Base-by-base conservation (phyloP, 2,888 invertebrate genomes). In the Hydrotaea diabolus region DNA sequence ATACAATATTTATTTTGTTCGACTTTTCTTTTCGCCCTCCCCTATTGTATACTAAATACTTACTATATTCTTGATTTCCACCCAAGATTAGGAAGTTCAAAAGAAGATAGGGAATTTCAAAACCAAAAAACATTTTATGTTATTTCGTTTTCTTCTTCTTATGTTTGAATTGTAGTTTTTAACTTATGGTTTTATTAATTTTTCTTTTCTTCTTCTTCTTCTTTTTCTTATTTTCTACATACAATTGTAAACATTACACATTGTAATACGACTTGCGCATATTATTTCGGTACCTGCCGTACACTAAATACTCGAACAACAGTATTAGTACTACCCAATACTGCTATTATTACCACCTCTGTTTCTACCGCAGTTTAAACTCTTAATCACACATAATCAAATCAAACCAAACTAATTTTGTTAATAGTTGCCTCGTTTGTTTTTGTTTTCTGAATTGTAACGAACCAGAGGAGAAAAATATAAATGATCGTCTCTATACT, bases 331-430 rank as follows among this genome's bases (percentile, higher is more conserved):
- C 21, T 69, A 46, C 69, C 69, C 23, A 69, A 43, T 69, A 69
- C 69, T 46, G 69, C 69, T 69, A 69, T 69, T 69, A 69, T 69
- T 23, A 69, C 69, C 69, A 69, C 69, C 19, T 69, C 69, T 46
- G 23, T 46, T 8, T 69, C 69, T 69, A 69, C 46, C 23, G 46
- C 69, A 46, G 69, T 69, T 69, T 69, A 69, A 66, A 8, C 21
- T 23, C 15, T 69, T 39, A 66, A 69, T 46, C 46, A 69, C 23
- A 23, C 11, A 55, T 55, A 21, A 21, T 55, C 55, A 62, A 62
- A 31, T 31, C 31, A 13, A n/a, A 59, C 15, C 36, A 8, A 8
- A 8, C 8, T 62, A n/a, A 59, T 59, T 39, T 62, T 62, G 62
- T 62, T 62, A 23, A 62, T 36, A 62, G 62, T 62, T 62, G 62